Percentiles rank a stretch among this genome's conserved stretches.
Evolutionary conservation across 2,113 vertebrate genomes (phyloP).

Genomic region (Passerina amoena): DNA sequence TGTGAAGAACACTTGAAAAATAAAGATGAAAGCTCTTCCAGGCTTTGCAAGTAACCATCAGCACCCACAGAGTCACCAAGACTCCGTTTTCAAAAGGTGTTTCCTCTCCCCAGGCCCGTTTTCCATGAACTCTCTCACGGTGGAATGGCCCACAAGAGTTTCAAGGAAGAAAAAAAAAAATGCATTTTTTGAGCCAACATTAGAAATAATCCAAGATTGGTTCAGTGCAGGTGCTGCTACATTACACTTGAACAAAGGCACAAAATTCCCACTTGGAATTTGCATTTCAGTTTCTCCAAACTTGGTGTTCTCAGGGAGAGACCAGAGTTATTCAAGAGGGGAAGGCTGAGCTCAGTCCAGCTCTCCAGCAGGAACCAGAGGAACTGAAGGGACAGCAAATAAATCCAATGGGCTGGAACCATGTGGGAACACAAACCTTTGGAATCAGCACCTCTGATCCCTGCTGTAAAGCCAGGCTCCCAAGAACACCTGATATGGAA

Average conservation of each 20-base stretch:
- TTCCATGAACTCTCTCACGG: neutral
- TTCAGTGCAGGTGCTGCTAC: neutral
- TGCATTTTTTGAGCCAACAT: neutral
- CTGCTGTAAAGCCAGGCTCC: neutral
- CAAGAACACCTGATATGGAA: neutral
- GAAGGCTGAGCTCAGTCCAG: neutral
- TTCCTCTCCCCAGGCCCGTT: neutral
- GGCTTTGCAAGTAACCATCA: neutral
- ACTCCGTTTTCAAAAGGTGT: neutral
- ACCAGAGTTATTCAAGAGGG: neutral
- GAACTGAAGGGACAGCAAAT: neutral
- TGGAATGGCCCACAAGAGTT: neutral
- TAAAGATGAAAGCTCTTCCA: neutral
- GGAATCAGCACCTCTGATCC: neutral
- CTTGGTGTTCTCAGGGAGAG: neutral
- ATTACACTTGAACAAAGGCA: slow-evolving; percentile 42
- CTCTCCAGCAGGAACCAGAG: neutral
- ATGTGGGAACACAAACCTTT: neutral
- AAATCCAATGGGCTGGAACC: neutral
- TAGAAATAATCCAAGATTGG: neutral
- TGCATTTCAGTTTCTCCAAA: neutral
- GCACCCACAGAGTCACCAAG: neutral
- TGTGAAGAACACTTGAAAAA: neutral
- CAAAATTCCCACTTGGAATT: neutral
- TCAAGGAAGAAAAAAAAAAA: neutral